Percentiles rank a stretch among this genome's conserved stretches.
Evolutionary conservation across 2,113 vertebrate species (phyloP).

Genomic region (Potamarius usumacintae): DNA sequence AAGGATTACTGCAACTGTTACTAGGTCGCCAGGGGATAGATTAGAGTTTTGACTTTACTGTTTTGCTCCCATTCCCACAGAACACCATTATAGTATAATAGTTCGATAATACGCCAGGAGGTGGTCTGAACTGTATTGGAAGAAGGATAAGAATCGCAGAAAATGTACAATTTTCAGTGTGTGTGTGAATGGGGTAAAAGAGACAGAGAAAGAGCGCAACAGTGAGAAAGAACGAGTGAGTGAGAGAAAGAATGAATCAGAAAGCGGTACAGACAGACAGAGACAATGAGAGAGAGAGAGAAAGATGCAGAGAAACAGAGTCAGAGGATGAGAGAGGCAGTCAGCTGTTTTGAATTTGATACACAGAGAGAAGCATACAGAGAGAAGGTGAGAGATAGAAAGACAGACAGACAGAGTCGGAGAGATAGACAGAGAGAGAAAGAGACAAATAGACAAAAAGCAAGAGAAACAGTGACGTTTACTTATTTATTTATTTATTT

Average conservation of each 20-base stretch:
- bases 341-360: neutral
- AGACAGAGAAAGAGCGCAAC: neutral
- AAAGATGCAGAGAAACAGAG: neutral
- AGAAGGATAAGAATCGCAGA: too few species aligned
- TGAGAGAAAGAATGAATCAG: too few species aligned
- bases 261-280: too few species aligned
- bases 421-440: neutral
- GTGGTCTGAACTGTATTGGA: too few species aligned
- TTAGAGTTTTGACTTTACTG: too few species aligned
- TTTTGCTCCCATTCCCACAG: too few species aligned
- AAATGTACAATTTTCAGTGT: too few species aligned
- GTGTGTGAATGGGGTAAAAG: too few species aligned
- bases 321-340: neutral
- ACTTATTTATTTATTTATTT: neutral
- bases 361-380: neutral
- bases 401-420: neutral
- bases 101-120: too few species aligned
- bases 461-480: neutral
- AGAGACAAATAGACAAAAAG: neutral
- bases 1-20: too few species aligned
- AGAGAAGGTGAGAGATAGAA: neutral
- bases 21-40: too few species aligned
- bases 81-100: too few species aligned
- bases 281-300: neutral
- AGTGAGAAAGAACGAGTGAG: neutral